Evolutionary conservation across 2,888 invertebrate species (phyloP).

Genomic region (Eilema sororculum): DNA sequence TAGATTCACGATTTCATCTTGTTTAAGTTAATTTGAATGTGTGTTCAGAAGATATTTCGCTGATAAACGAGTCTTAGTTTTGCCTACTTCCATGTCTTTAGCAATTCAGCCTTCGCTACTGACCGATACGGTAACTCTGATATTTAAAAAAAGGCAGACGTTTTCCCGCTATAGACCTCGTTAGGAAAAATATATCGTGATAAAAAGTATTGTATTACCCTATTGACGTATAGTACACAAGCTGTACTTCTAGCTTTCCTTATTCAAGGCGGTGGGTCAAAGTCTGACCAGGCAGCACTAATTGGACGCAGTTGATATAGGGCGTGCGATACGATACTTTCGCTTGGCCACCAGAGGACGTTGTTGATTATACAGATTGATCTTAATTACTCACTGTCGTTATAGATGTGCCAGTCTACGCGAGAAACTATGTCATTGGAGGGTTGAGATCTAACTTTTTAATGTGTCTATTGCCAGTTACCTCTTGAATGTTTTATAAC

Average conservation of each 20-base stretch:
- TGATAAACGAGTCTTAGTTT: neutral
- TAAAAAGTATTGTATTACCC: neutral
- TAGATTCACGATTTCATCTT: too few relatives aligned
- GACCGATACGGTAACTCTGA: neutral
- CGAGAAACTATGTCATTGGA: neutral
- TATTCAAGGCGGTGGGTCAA: neutral
- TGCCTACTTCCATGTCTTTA: neutral
- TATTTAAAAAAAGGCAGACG: neutral
- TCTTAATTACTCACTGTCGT: slow-evolving; percentile 36
- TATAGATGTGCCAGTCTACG: neutral
- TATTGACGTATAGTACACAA: neutral
- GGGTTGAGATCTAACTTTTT: neutral
- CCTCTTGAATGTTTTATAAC: neutral
- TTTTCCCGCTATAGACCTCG: neutral
- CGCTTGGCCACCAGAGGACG: slow-evolving; percentile 23
- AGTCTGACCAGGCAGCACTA: slow-evolving; percentile 21
- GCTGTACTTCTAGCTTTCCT: neutral
- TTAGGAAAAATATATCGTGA: neutral
- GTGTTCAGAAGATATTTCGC: neutral
- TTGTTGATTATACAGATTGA: slow-evolving; percentile 44
- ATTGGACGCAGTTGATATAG: slow-evolving; percentile 25
- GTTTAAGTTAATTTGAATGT: neutral
- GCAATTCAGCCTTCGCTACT: neutral
- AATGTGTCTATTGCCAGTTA: neutral
- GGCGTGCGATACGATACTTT: slow-evolving; percentile 33